A percentile compares a stretch with the other conserved stretches of the same genome.
Conservation (phyloP, 2,113 vertebrate species). For the Felis catus region F.catus_Fca126_mat1.0 CM031419.1:40017001-40017500, state of each 20-base stretch:
- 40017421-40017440: not conserved
- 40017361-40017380: conserved; percentile 32
- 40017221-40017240: not conserved
- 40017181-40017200: conserved; percentile 46
- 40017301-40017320: conserved; percentile 32
- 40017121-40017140: conserved; percentile 71
- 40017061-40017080: conserved; percentile 72
- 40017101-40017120: conserved; percentile 66
- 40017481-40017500: conserved; percentile 40
- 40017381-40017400: not conserved
- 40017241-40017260: conserved; percentile 38
- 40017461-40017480: conserved; percentile 38
- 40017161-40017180: conserved; percentile 45
- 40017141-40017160: conserved; percentile 6
- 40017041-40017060: conserved; percentile 74
- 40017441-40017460: conserved; percentile 41
- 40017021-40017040: conserved; percentile 51
- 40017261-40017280: conserved; percentile 26
- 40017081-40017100: conserved; percentile 51
- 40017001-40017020: conserved; percentile 34
- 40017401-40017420: conserved; percentile 19
- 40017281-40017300: conserved; percentile 42
- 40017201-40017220: conserved; percentile 18
- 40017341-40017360: conserved; percentile 62
- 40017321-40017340: conserved; percentile 28